phyloP scores from a whole-genome alignment of 2,113 vertebrate species.

The Forbesichthys papilliferus region DNA sequence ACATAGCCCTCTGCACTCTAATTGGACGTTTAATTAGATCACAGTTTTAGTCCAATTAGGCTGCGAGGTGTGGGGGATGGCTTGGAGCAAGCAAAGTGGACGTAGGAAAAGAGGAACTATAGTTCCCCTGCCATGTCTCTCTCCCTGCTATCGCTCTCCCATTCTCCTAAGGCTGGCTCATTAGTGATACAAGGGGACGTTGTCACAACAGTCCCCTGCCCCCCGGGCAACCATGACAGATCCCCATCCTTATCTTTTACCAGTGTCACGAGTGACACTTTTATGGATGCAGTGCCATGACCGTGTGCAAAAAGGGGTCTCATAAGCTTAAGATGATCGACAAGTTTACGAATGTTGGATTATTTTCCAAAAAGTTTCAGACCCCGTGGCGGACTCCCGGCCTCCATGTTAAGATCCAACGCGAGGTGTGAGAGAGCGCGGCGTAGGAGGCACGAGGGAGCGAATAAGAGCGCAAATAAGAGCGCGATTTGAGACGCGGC shows the following conservation, averaged over 20 bases:
- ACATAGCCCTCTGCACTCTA: slow-evolving; percentile 80
- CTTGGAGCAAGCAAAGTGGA: slow-evolving; percentile 40
- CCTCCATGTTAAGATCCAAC: too few relatives aligned
- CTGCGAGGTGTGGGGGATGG: slow-evolving; percentile 63
- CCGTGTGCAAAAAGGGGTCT: too few relatives aligned
- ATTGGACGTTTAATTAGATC: slow-evolving; percentile 87
- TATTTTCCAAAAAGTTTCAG: too few relatives aligned
- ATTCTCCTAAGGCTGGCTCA: slow-evolving; percentile 64
- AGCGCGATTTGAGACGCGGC: slow-evolving; percentile 18
- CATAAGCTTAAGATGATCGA: too few relatives aligned
- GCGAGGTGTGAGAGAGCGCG: not conserved
- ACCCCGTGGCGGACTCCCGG: too few relatives aligned
- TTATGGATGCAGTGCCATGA: too few relatives aligned
- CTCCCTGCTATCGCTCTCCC: slow-evolving; percentile 28
- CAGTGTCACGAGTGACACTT: not conserved
- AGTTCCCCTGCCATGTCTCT: slow-evolving; percentile 51
- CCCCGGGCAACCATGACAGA: not conserved
- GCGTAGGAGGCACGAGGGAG: not conserved
- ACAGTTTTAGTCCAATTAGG: slow-evolving; percentile 84
- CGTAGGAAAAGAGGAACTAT: slow-evolving; percentile 45
- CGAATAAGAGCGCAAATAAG: not conserved
- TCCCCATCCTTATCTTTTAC: not conserved
- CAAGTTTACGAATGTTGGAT: too few relatives aligned
- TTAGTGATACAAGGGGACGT: slow-evolving; percentile 72
- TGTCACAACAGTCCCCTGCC: slow-evolving; percentile 53